Evolutionary conservation across 92 coral and sea anemone species (phyloP).

Genomic region (Pocillopora grandis): DNA sequence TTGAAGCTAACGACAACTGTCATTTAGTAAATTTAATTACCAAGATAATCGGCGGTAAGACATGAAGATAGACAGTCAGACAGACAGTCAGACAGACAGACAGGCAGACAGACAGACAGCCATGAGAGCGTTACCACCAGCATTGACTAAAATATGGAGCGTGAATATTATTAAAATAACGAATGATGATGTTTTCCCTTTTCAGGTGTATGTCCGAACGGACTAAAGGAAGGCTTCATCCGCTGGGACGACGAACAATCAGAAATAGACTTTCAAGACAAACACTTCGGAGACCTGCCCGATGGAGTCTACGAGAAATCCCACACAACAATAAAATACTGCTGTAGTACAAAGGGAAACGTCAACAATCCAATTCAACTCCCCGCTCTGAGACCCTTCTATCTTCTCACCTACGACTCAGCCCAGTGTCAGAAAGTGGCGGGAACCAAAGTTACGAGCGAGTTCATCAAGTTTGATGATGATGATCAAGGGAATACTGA

Average conservation of each 20-base stretch:
- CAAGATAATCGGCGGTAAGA: background rate
- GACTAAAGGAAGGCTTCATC: conserved; percentile 88
- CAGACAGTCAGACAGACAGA: background rate
- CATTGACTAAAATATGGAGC: no score
- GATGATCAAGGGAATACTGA: conserved; percentile 97
- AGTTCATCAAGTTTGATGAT: conserved; percentile 96
- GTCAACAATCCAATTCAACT: conserved; percentile 94
- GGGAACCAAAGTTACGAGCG: conserved; percentile 91
- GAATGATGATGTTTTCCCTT: background rate
- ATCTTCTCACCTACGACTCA: conserved; percentile 89
- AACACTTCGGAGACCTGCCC: conserved; percentile 80
- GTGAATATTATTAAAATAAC: background rate
- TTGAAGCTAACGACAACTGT: no score
- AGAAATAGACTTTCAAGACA: conserved; percentile 77
- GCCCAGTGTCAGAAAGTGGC: conserved; percentile 96
- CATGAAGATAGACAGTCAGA: background rate
- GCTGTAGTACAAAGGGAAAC: conserved; percentile 95
- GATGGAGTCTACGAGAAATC: conserved; percentile 88
- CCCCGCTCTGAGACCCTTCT: conserved; percentile 92
- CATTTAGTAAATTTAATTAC: background rate
- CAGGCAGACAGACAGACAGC: background rate
- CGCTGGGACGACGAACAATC: conserved; percentile 99
- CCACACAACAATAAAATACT: conserved; percentile 92
- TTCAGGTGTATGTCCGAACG: conserved; percentile 90
- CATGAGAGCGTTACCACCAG: no score